Percentiles rank a stretch among this genome's conserved stretches.
Evolutionary conservation across 2,888 invertebrate species (phyloP).

Genomic region (Drosophila pegasa): DNA sequence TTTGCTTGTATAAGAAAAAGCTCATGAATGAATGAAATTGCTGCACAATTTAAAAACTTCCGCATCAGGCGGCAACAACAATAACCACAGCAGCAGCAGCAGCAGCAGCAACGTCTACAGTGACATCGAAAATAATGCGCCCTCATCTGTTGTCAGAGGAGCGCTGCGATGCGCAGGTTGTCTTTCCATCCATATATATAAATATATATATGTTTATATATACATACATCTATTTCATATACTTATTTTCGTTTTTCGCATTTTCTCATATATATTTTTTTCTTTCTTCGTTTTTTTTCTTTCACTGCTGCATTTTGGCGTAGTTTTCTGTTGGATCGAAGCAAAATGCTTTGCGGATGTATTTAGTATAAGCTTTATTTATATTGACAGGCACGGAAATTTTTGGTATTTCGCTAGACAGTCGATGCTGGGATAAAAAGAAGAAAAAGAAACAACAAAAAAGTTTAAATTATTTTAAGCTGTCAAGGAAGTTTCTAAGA

Average conservation of each 20-base stretch:
- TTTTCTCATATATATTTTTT: conserved; percentile 4
- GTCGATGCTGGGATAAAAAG: conserved; percentile 25
- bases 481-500: conserved; percentile 3
- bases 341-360: conserved; percentile 47
- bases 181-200: conserved; percentile 20
- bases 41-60: conserved; percentile 76
- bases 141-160: conserved; percentile 51
- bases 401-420: conserved; percentile 27
- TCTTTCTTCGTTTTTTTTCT: background rate
- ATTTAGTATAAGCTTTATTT: conserved; percentile 57
- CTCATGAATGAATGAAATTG: conserved; percentile 69
- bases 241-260: background rate
- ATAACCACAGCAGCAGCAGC: conserved; percentile 22
- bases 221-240: conserved; percentile 8
- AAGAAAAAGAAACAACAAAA: conserved; percentile 8
- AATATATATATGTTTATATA: conserved; percentile 11
- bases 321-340: conserved; percentile 21
- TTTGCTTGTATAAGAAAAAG: conserved; percentile 35
- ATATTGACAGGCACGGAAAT: conserved; percentile 55
- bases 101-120: conserved; percentile 17
- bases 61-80: conserved; percentile 64
- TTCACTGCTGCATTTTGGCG: conserved; percentile 39
- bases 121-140: conserved; percentile 46
- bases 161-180: conserved; percentile 41
- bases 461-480: conserved; percentile 6